Evolutionary conservation across 1,140 invertebrate species (phyloP).

Genomic region (Palaemon carinicauda): DNA sequence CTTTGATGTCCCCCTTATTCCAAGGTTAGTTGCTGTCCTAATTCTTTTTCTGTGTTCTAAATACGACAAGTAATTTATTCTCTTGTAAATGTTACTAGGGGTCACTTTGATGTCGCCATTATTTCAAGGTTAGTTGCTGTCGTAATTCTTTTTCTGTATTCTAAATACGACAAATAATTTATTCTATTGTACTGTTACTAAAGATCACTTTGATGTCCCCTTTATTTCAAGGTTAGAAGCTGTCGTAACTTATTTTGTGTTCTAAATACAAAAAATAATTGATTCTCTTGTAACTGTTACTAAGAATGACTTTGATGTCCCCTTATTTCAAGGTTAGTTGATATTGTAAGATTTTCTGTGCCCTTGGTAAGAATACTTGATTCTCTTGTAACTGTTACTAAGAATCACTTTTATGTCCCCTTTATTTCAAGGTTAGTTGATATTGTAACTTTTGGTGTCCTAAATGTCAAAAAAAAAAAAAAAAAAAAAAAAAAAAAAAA

Average conservation of each 20-base stretch:
- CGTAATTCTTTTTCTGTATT: neutral
- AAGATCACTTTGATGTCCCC: conserved; percentile 61
- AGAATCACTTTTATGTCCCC: conserved; percentile 61
- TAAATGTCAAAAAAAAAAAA: too few species aligned
- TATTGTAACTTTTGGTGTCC: neutral
- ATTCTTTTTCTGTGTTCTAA: neutral
- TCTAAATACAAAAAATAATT: neutral
- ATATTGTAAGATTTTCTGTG: neutral
- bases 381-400: neutral
- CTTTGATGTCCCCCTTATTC: conserved; percentile 63
- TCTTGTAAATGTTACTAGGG: neutral
- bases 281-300: neutral
- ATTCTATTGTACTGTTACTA: neutral
- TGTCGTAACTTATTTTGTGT: neutral
- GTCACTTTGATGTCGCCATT: conserved; percentile 62
- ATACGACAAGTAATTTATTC: neutral
- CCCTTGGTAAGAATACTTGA: neutral
- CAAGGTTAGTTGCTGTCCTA: conserved; percentile 63
- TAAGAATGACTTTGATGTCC: conserved; percentile 55
- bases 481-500: too few species aligned
- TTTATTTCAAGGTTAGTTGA: conserved; percentile 65
- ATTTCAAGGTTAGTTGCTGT: conserved; percentile 65
- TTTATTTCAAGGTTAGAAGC: conserved; percentile 65
- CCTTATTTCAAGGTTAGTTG: conserved; percentile 66
- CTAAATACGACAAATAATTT: neutral